Evolutionary conservation across 2,113 vertebrate genomes (phyloP), one percentile per base, ranked within the genome.

Genomic region (Tragelaphus buxtoni): DNA sequence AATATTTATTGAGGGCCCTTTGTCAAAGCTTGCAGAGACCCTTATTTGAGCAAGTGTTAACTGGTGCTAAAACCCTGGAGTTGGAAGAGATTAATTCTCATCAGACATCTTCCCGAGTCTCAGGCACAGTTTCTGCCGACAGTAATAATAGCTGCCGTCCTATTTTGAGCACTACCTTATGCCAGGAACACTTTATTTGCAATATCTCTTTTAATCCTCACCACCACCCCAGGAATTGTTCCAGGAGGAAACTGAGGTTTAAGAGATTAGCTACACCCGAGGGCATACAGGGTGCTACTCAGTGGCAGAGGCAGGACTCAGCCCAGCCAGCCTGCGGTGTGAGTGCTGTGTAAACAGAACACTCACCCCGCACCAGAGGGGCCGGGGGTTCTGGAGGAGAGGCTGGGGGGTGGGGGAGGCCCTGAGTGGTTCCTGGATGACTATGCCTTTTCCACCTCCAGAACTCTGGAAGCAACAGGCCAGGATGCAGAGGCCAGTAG

Each of bases 201-300:
- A 56, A 13, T 8, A 3, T 32, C 88, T 42, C 69, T 69, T 91
- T 53, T 47, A 32, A 53, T 83, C 63, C 56, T 72, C 55, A 69
- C 49, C 13, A 56, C 47, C 32, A 7, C n/a, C 39, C 47, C 24
- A 81, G 90, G 83, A 87, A 56, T 5, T 63, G 58, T 42, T 53
- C 86, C 84, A 4, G 72, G 60, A 82, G 77, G 89, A 88, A 92
- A 63, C 51, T 18, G 47, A 92, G 86, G 86, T 63, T 47, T 80
- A 72, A 83, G 92, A n/a, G 45, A 63, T 49, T 76, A 90, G 83
- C 49, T 90, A 72, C 82, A 26, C 35, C 35, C 60, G 56, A 82
- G 87, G 32, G 84, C 5, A 32, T 13, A n/a, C 20, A 63, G 69
- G 53, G 32, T 76, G 7, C 86, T 65, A 47, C 22, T 74, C 55